Conservation (phyloP, 1,140 invertebrate genomes). For the Linepithema humile region DNA sequence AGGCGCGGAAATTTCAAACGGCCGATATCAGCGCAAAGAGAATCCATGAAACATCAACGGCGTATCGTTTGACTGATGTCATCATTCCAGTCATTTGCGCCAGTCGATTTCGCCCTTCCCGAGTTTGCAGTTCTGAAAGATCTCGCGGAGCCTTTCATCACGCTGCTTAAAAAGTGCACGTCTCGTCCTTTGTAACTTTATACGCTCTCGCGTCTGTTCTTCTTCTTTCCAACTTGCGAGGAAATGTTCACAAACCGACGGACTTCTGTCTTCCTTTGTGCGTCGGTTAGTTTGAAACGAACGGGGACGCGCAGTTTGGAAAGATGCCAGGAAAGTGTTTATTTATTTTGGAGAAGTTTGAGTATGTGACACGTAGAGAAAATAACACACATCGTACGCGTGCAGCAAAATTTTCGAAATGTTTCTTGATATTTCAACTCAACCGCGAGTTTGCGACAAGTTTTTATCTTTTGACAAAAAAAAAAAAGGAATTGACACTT, state of each 20-base stretch:
- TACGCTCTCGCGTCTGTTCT: neutral
- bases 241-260: neutral
- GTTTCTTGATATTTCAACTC: neutral
- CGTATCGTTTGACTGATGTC: neutral
- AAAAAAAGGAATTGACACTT: neutral
- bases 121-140: neutral
- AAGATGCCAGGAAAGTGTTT: neutral
- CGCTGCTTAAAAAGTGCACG: neutral
- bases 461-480: neutral
- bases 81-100: neutral
- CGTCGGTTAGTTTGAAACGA: conserved; percentile 19
- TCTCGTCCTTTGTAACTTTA: conserved; percentile 4
- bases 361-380: neutral
- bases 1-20: neutral
- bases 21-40: neutral
- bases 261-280: neutral
- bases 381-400: neutral
- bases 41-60: conserved; percentile 4
- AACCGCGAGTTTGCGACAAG: neutral
- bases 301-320: conserved; percentile 6
- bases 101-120: neutral
- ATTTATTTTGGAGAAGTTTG: neutral
- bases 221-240: conserved; percentile 4
- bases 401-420: neutral
- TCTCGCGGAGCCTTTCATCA: neutral